Evolutionary conservation across 1,140 invertebrate genomes (phyloP).

Genomic region (Ceratina calcarata): DNA sequence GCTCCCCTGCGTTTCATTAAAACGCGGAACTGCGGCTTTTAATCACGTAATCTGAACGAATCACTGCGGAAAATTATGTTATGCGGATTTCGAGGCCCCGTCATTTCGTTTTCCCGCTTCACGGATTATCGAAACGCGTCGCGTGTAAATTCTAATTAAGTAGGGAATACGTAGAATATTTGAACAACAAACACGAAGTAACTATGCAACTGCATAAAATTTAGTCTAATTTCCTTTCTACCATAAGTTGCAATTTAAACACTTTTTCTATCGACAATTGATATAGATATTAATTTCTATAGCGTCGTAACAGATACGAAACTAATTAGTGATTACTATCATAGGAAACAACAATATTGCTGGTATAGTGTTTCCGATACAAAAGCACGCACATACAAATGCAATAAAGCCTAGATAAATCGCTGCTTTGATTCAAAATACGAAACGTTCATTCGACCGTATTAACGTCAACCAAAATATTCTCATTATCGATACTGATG

Average conservation of each 20-base stretch:
- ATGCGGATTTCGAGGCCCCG: neutral
- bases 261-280: too few relatives aligned
- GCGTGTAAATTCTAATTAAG: neutral
- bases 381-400: neutral
- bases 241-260: too few relatives aligned
- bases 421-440: conserved; percentile 1
- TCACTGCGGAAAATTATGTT: conserved; percentile 13
- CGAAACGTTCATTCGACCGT: neutral
- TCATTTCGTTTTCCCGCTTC: neutral
- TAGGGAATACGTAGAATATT: too few relatives aligned
- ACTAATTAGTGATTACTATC: neutral
- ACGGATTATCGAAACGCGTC: neutral
- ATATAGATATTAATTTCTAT: too few relatives aligned
- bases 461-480: too few relatives aligned
- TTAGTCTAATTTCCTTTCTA: neutral
- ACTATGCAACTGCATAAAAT: too few relatives aligned
- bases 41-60: conserved; percentile 26
- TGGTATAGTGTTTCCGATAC: neutral
- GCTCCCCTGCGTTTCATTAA: conserved; percentile 34
- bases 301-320: neutral
- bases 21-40: conserved; percentile 17
- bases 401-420: neutral
- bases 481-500: neutral
- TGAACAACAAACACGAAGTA: neutral
- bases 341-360: neutral